Conservation (phyloP, 2,797 vertebrate genomes). For the Mormyrops boulengeri region DNA sequence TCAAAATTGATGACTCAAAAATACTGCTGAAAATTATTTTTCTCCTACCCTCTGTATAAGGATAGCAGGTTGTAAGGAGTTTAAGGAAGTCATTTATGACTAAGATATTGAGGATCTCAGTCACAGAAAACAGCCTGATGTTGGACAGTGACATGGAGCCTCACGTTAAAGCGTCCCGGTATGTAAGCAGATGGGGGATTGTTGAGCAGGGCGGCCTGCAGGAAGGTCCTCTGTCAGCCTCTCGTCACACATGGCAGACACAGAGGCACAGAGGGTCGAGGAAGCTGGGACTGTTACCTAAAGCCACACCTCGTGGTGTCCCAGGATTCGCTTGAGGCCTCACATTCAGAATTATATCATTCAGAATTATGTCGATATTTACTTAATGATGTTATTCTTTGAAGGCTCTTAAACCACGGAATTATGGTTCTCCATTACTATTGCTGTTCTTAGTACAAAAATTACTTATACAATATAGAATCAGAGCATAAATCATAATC, state of each 20-base stretch:
- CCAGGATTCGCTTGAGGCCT: not conserved
- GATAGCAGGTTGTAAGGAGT: not conserved
- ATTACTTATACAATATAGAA: not conserved
- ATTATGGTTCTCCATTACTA: not conserved
- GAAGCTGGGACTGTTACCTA: not conserved
- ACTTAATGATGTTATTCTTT: not conserved
- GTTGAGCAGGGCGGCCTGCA: not conserved
- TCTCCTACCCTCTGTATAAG: not conserved
- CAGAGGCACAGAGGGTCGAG: not conserved
- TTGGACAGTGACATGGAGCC: not conserved
- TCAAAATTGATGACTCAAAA: not conserved
- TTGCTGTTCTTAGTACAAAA: not conserved
- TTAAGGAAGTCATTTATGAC: not conserved
- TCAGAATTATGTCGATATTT: not conserved
- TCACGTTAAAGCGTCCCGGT: not conserved
- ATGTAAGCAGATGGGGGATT: not conserved
- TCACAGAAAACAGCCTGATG: not conserved
- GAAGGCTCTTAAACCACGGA: not conserved
- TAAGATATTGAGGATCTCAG: not conserved
- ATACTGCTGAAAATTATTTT: not conserved
- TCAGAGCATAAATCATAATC: not conserved
- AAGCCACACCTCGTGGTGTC: not conserved
- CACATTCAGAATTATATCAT: not conserved
- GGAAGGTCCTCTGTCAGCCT: not conserved
- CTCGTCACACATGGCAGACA: not conserved